These are phyloP conservation scores for Aptenodytes forsteri DNA, from an alignment of 2,113 vertebrate species.

Conservation along the genomic window DNA sequence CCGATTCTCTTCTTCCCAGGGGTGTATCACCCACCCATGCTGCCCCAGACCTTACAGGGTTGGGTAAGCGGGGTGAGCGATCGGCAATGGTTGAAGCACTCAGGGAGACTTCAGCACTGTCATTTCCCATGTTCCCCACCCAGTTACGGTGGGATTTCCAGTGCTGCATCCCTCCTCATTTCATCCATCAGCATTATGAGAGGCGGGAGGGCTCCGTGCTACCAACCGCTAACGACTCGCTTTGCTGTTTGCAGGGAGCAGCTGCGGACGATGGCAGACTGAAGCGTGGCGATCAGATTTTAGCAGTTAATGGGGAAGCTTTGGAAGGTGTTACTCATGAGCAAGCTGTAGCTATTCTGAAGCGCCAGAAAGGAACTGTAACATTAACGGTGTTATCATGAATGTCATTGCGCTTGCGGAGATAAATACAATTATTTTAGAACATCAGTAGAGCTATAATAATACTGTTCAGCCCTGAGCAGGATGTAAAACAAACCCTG, in stretches of 20 bases:
- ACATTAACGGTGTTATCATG: constrained; percentile 84
- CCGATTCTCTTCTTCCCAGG: not conserved
- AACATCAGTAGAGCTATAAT: not conserved
- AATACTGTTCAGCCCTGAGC: not conserved
- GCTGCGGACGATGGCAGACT: constrained; percentile 86
- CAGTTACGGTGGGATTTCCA: fast-evolving
- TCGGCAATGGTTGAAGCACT: fast-evolving
- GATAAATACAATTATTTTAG: not conserved
- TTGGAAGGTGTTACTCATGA: constrained; percentile 90
- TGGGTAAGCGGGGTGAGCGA: fast-evolving
- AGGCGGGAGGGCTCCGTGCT: fast-evolving
- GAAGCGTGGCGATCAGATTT: constrained; percentile 91
- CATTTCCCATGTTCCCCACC: not conserved
- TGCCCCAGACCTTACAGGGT: not conserved
- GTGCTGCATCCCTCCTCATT: not conserved
- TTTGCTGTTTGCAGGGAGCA: constrained; percentile 82
- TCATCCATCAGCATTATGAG: not conserved
- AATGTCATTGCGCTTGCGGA: not conserved
- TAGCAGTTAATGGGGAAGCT: constrained; percentile 88
- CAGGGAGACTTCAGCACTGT: not conserved
- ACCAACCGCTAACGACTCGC: fast-evolving
- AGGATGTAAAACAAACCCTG: not conserved
- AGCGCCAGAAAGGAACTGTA: constrained; percentile 86
- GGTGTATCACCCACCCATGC: fast-evolving
- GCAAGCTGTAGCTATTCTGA: constrained; percentile 89